Evolutionary conservation across 2,113 vertebrate genomes (phyloP).

Genomic region (Anguilla japonica): DNA sequence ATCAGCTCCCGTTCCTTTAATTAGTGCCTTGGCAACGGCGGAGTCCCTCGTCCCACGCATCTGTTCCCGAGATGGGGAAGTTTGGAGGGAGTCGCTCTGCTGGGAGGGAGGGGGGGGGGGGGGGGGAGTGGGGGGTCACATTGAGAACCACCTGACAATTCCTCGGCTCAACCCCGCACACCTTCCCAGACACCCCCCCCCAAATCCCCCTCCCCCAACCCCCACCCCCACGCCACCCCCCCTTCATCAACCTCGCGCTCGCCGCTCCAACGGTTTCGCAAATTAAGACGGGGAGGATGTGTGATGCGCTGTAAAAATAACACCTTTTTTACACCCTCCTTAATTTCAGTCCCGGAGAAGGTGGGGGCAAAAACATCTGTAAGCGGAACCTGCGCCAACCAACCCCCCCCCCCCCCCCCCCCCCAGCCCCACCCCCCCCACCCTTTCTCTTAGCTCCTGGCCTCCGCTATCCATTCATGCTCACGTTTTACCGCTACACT

Average conservation of each 20-base stretch:
- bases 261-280: slow-evolving; percentile 41
- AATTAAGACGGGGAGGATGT: slow-evolving; percentile 41
- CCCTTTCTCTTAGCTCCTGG: background rate
- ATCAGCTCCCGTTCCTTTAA: slow-evolving; percentile 42
- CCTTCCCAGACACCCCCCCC: slow-evolving; percentile 31
- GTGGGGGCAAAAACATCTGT: slow-evolving; percentile 44
- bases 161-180: slow-evolving; percentile 12
- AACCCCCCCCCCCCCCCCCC: no score
- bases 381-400: slow-evolving; percentile 27
- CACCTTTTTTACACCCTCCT: slow-evolving; percentile 42
- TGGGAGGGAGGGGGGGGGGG: background rate
- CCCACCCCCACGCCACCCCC: background rate
- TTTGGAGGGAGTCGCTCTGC: slow-evolving; percentile 42
- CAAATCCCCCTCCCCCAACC: no score
- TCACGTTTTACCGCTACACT: background rate
- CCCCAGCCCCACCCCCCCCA: no score
- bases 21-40: slow-evolving; percentile 46
- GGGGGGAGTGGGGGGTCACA: slow-evolving; percentile 48
- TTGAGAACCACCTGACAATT: slow-evolving; percentile 52
- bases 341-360: slow-evolving; percentile 30
- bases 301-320: slow-evolving; percentile 44
- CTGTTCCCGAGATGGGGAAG: slow-evolving; percentile 42
- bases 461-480: slow-evolving; percentile 6
- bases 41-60: slow-evolving; percentile 49
- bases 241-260: slow-evolving; percentile 33